phyloP scores from a whole-genome alignment of 2,113 vertebrate genomes.

The Pollachius pollachius region DNA sequence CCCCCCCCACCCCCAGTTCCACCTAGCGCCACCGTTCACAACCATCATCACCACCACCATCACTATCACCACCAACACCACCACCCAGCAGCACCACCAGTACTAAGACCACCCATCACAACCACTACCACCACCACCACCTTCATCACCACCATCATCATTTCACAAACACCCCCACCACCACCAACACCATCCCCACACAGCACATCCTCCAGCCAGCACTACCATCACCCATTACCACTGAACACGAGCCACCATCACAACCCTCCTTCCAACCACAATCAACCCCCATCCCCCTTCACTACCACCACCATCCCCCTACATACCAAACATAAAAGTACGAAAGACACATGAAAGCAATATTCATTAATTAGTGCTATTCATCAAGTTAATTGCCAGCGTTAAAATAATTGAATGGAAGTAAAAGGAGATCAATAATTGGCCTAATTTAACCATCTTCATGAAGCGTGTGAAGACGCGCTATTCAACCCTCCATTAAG shows the following conservation, averaged over 20 bases:
- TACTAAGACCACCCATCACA: too few relatives aligned
- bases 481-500: constrained; percentile 41
- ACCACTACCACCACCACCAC: neutral
- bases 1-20: neutral
- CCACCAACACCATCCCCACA: neutral
- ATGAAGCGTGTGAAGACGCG: neutral
- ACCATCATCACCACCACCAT: neutral
- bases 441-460: constrained; percentile 37
- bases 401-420: constrained; percentile 54
- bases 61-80: neutral
- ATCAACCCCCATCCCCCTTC: neutral
- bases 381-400: constrained; percentile 54
- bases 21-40: neutral
- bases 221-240: neutral
- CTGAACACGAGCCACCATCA: neutral
- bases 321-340: constrained; percentile 21
- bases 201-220: neutral
- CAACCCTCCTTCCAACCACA: neutral
- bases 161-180: neutral
- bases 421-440: constrained; percentile 54
- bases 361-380: constrained; percentile 46
- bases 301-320: constrained; percentile 1
- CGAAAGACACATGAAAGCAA: constrained; percentile 34
- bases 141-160: neutral
- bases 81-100: neutral